Base-by-base conservation (phyloP, 2,888 invertebrate species). In the Philaethria dido region DNA sequence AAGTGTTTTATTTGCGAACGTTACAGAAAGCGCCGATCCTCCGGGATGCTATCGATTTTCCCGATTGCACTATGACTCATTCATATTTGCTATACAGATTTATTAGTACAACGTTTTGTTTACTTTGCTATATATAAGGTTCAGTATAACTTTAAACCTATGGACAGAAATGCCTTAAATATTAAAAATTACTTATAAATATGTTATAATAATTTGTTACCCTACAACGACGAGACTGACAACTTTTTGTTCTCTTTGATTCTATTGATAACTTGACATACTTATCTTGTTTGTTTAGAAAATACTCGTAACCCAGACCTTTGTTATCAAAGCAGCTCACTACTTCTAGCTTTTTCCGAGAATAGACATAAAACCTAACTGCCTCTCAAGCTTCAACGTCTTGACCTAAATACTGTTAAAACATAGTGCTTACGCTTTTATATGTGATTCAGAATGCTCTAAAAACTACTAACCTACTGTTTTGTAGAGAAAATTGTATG, bases 31-130 rank as follows among this genome's bases (percentile, higher is more conserved):
- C 71, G 76, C 79, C 74, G 76, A 76, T 72, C 68, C 72, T 73
- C 70, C 72, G 78, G 82, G 80, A 83, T 83, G 79, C 72, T 89
- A 90, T 90, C 83, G 90, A 91, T 91, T 90, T 88, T 86, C 72
- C 75, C 78, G 80, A 84, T 82, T 82, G 85, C 80, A 75, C 83
- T 84, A 86, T 88, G 88, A 89, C 80, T 89, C 89, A 89, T 79
- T 77, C 77, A 64, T 69, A 72, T 73, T 77, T 77, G 64, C 39
- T 42, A 16, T 70, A 62, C 48, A 71, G 64, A 64, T 64, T 64
- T 69, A 47, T 68, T 59, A 39, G 39, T 16, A 29, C 9, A 47
- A 52, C 45, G 39, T 54, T 68, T 68, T 36, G 25, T 44, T 36
- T 33, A 44, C 52, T 33, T 8, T 44, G 16, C 14, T 54, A 3